Conservation (phyloP, 2,113 vertebrate species). For the Labrus mixtus region DNA sequence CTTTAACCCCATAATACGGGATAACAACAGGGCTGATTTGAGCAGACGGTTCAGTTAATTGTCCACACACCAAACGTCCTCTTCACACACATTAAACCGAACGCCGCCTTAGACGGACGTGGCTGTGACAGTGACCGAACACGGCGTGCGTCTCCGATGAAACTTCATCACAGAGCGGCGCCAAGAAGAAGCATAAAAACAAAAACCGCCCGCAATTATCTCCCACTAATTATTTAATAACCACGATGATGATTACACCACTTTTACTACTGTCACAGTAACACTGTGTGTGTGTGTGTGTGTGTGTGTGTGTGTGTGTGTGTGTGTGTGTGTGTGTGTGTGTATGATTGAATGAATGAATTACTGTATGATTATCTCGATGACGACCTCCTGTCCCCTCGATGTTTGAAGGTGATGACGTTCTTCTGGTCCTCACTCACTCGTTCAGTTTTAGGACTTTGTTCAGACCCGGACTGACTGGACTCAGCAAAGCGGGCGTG, state of each 20-base stretch:
- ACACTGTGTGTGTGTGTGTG: not conserved
- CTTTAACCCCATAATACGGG: no score
- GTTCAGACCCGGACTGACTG: no score
- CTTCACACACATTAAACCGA: not conserved
- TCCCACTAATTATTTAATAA: slow-evolving; percentile 68
- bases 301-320: slow-evolving; percentile 19
- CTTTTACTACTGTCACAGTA: slow-evolving; percentile 53
- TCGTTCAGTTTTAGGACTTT: not conserved
- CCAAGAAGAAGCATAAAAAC: slow-evolving; percentile 60
- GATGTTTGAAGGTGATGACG: slow-evolving; percentile 28
- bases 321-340: slow-evolving; percentile 18
- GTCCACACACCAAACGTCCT: not conserved
- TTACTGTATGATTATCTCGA: not conserved
- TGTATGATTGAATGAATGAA: no score
- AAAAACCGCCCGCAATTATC: slow-evolving; percentile 62
- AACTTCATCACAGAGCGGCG: slow-evolving; percentile 50
- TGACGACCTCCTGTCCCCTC: not conserved
- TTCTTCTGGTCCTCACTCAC: not conserved
- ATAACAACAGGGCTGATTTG: no score
- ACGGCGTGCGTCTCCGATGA: slow-evolving; percentile 8
- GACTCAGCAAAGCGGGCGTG: no score
- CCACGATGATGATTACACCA: slow-evolving; percentile 60
- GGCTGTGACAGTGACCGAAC: slow-evolving; percentile 49
- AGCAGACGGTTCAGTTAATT: no score
- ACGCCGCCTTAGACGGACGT: not conserved